Percentiles rank a stretch among this genome's conserved stretches.
phyloP scores from a whole-genome alignment of 1,140 invertebrate genomes.

The Carcinoscorpius rotundicauda region DNA sequence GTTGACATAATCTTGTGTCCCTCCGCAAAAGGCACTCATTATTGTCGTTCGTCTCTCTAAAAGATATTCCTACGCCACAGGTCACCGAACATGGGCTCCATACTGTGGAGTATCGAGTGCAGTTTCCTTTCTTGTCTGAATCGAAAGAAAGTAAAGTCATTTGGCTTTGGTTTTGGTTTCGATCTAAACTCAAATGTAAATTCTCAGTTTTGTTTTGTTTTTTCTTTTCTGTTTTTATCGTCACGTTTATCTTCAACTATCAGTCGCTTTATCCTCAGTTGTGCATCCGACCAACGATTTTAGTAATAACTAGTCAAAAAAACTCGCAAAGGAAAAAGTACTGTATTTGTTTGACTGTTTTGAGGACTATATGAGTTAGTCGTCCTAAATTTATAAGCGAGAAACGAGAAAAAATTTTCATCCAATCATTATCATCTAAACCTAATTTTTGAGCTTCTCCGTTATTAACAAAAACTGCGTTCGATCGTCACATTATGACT shows the following conservation, averaged over 20 bases:
- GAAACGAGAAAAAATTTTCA: no score
- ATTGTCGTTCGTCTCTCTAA: slow-evolving; percentile 45
- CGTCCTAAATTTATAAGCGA: no score
- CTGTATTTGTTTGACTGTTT: no score
- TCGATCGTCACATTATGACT: no score
- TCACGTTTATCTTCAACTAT: not conserved
- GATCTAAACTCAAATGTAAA: slow-evolving; percentile 24
- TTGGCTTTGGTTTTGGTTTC: slow-evolving; percentile 19
- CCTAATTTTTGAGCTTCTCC: no score
- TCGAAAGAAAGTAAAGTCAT: slow-evolving; percentile 2
- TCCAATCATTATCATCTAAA: no score
- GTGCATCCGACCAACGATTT: not conserved
- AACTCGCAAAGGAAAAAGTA: no score
- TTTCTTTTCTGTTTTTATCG: not conserved
- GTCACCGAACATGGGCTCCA: slow-evolving; percentile 48
- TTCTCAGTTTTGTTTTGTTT: no score
- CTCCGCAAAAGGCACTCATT: slow-evolving; percentile 42
- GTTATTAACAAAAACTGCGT: no score
- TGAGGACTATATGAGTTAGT: no score
- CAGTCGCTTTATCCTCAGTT: not conserved
- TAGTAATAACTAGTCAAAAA: not conserved
- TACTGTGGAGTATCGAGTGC: slow-evolving; percentile 31
- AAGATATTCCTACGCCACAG: slow-evolving; percentile 50
- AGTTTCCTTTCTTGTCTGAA: slow-evolving; percentile 14
- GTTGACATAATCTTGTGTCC: slow-evolving; percentile 48